Evolutionary conservation across 1,140 invertebrate species (phyloP), one percentile per base, ranked within the genome.

Genomic region (Calephelis nemesis): DNA sequence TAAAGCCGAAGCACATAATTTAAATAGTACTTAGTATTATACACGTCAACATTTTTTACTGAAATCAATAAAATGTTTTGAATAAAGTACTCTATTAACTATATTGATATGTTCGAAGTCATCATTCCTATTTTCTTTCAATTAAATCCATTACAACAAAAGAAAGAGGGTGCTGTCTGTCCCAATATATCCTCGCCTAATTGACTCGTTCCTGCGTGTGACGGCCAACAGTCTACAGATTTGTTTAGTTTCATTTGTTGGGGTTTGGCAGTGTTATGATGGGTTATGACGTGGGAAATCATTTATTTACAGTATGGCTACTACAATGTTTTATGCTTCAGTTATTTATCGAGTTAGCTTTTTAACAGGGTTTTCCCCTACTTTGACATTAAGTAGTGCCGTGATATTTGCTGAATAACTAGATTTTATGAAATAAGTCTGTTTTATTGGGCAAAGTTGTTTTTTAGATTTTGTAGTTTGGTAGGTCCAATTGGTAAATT

Each of bases 181-280:
- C 54, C 54, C 54, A 60, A 60, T 60, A 60, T 60, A 30, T 60
- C 54, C 54, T 60, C 54, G 54, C 54, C 54, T 60, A 60, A 60
- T 60, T 39, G 54, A 60, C 54, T 60, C 54, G 30, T n/a, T 39
- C 54, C 54, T 60, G 54, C 54, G 54, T 40, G 54, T 60, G 54
- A 60, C 54, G 54, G 54, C 19, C 15, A 60, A 12, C 30, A 60
- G 54, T 60, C 19, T 19, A 39, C 54, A 58, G 52, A 58, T 58
- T 58, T 58, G 52, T 58, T 58, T 58, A 58, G 52, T 30, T 58
- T 58, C 19, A 58, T 58, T 58, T 58, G 30, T 58, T 58, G 52
- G 52, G 52, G 52, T 58, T 58, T 30, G 8, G 9, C 11, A 13
- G 50, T 58, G 52, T 58, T 58, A 30, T 58, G 52, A 58, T 58